Conservation (phyloP, 2,113 vertebrate genomes). For the Myotis lucifugus region DNA sequence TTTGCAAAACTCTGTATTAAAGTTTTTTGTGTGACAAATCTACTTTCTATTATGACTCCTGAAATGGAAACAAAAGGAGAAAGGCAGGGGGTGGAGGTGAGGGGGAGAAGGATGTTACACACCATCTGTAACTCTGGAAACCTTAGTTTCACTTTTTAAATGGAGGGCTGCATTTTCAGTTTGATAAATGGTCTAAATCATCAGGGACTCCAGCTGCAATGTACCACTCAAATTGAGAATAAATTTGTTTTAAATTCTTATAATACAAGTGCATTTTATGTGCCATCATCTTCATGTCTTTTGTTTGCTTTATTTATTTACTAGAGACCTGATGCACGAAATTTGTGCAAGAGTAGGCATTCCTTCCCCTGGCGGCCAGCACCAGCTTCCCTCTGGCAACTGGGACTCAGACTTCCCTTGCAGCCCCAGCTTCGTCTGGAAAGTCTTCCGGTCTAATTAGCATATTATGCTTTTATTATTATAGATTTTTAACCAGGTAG, state of each 20-base stretch:
- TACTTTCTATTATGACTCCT: constrained; percentile 64
- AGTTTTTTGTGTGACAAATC: constrained; percentile 69
- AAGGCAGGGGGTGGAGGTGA: not conserved
- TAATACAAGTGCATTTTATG: not conserved
- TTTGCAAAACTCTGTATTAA: constrained; percentile 74
- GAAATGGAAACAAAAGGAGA: constrained; percentile 62
- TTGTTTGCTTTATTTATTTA: constrained; percentile 12
- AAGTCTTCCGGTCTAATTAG: no score
- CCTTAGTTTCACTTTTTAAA: constrained; percentile 60
- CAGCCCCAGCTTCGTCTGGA: no score
- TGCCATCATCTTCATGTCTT: not conserved
- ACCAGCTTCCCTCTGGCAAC: no score
- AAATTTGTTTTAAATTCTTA: constrained; percentile 41
- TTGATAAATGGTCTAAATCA: constrained; percentile 24
- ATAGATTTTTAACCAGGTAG: constrained; percentile 21
- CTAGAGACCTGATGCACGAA: no score
- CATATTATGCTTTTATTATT: no score
- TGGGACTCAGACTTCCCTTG: no score
- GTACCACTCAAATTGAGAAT: constrained; percentile 1
- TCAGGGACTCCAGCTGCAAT: not conserved
- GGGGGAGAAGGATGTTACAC: not conserved
- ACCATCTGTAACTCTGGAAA: constrained; percentile 68
- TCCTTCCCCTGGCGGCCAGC: no score
- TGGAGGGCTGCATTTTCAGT: constrained; percentile 60
- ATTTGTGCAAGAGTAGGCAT: no score